Conservation (phyloP, 2,113 vertebrate genomes). For the Seriola rivoliana region DNA sequence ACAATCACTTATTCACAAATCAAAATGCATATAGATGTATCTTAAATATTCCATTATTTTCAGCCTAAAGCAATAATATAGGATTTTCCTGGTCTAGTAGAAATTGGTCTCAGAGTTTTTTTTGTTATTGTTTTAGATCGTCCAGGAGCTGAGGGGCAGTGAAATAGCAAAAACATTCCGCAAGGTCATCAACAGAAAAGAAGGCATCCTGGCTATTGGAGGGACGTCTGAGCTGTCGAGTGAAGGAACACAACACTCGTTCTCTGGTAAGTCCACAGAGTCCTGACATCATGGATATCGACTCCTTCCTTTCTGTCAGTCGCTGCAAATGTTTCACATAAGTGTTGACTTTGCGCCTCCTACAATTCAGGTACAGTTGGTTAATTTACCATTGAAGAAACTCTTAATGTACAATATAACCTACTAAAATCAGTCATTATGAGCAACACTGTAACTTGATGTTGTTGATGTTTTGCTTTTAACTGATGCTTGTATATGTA, state of each 20-base stretch:
- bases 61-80: neutral
- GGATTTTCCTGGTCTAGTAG: neutral
- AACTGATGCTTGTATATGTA: neutral
- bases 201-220: constrained; percentile 95
- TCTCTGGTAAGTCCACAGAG: constrained; percentile 76
- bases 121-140: constrained; percentile 84
- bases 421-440: neutral
- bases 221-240: constrained; percentile 94
- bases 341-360: constrained; percentile 25
- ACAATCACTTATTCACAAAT: neutral
- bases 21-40: neutral
- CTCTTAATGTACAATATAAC: constrained; percentile 2
- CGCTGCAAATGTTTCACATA: constrained; percentile 15
- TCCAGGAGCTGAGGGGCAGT: constrained; percentile 93
- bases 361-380: constrained; percentile 8
- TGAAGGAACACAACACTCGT: constrained; percentile 96
- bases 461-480: neutral
- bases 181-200: constrained; percentile 95
- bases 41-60: neutral
- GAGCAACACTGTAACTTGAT: neutral
- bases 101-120: neutral
- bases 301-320: neutral
- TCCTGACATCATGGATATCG: neutral
- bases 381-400: constrained; percentile 5
- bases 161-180: constrained; percentile 94